These are phyloP conservation scores for Polylopha cassiicola DNA, from an alignment of 2,888 invertebrate species.

Conservation along the genomic window DNA sequence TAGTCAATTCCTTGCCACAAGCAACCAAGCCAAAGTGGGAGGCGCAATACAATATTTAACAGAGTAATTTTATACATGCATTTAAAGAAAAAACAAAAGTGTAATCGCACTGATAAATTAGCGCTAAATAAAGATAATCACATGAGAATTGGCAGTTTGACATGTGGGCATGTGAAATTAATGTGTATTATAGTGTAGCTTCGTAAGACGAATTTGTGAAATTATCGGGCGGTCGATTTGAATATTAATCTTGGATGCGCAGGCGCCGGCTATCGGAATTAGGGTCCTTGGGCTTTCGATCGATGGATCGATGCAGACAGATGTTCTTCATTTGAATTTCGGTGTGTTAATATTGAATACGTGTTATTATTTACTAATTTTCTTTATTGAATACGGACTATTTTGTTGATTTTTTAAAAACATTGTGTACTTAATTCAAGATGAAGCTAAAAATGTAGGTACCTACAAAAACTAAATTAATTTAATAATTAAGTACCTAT, in stretches of 20 bases:
- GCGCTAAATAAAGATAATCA: slow-evolving; percentile 72
- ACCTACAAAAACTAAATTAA: too few relatives aligned
- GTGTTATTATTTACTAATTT: too few relatives aligned
- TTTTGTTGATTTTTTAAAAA: too few relatives aligned
- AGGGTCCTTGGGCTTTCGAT: slow-evolving; percentile 17
- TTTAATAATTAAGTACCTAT: too few relatives aligned
- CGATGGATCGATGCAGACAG: slow-evolving; percentile 18
- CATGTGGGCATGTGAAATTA: slow-evolving; percentile 67
- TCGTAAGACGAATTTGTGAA: slow-evolving; percentile 67
- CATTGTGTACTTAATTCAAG: too few relatives aligned
- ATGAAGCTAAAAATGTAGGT: too few relatives aligned
- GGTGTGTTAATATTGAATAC: too few relatives aligned
- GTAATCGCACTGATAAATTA: slow-evolving; percentile 60
- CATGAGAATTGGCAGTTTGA: slow-evolving; percentile 67
- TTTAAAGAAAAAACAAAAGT: slow-evolving; percentile 38
- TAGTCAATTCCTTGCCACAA: too few relatives aligned
- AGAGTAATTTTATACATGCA: slow-evolving; percentile 26
- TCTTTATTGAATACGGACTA: too few relatives aligned
- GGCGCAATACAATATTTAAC: slow-evolving; percentile 16
- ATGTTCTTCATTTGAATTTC: slow-evolving; percentile 5
- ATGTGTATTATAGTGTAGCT: slow-evolving; percentile 73
- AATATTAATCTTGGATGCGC: slow-evolving; percentile 57
- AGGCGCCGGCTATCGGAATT: slow-evolving; percentile 24
- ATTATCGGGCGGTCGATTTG: slow-evolving; percentile 65
- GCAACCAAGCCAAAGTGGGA: too few relatives aligned